Percentiles rank a stretch among this genome's conserved stretches.
These are phyloP conservation scores for Salarias fasciatus DNA, from an alignment of 2,797 vertebrate species.

Conservation along the genomic window DNA sequence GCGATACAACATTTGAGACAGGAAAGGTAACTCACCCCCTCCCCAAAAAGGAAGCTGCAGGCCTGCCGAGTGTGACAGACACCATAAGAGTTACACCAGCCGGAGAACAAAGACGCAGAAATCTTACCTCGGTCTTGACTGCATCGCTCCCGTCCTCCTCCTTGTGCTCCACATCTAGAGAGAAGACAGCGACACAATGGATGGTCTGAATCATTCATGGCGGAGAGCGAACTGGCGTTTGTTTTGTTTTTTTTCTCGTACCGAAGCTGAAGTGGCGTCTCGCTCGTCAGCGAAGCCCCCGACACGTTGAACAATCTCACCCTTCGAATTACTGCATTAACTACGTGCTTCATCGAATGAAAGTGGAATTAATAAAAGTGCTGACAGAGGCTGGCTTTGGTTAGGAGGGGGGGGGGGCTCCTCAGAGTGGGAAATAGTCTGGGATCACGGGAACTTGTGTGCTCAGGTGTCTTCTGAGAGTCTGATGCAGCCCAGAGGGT, in stretches of 20 bases:
- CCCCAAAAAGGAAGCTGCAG: conserved; percentile 28
- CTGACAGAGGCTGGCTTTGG: conserved; percentile 1
- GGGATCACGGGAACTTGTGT: conserved; percentile 19
- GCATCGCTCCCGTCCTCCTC: conserved; percentile 78
- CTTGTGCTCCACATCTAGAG: conserved; percentile 86
- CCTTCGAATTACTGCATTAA: conserved; percentile 23
- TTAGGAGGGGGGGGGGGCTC: too few species aligned
- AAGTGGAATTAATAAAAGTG: conserved; percentile 23
- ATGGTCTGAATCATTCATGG: conserved; percentile 69
- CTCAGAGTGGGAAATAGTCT: conserved; percentile 3
- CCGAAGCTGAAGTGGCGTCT: conserved; percentile 22
- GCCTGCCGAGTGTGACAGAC: conserved; percentile 39
- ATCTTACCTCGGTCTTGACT: conserved; percentile 83
- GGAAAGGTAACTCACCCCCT: conserved; percentile 26
- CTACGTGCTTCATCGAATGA: conserved; percentile 26
- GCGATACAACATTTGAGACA: conserved; percentile 25
- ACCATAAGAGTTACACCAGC: conserved; percentile 45
- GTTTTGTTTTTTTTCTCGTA: conserved; percentile 18
- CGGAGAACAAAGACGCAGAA: conserved; percentile 51
- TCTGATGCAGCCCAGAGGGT: conserved; percentile 50
- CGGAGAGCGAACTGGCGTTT: conserved; percentile 41
- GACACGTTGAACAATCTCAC: conserved; percentile 39
- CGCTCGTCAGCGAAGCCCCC: conserved; percentile 36
- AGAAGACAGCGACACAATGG: conserved; percentile 69
- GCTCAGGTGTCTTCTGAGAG: conserved; percentile 42